phyloP scores from a whole-genome alignment of 1,140 invertebrate species.

The Cataglyphis hispanica region DNA sequence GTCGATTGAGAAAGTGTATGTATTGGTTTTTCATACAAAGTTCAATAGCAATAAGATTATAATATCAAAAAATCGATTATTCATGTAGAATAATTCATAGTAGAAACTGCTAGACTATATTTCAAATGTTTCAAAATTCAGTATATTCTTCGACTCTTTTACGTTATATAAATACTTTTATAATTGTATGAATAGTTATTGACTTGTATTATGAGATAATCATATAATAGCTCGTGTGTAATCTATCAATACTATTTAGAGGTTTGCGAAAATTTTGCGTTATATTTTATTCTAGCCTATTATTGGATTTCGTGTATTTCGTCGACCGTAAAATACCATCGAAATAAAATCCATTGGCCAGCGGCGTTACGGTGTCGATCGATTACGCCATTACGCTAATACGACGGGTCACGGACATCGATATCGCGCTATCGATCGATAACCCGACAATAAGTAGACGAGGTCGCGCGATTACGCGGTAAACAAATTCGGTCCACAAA shows the following conservation, averaged over 20 bases:
- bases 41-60: not conserved
- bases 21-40: not conserved
- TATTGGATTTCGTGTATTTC: not conserved
- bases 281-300: not conserved
- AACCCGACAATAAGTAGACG: slow-evolving; percentile 40
- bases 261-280: not conserved
- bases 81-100: not conserved
- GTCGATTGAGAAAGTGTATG: not conserved
- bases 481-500: slow-evolving; percentile 55
- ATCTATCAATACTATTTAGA: not conserved
- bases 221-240: not conserved
- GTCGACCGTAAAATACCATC: slow-evolving; percentile 6
- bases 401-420: slow-evolving; percentile 30
- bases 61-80: not conserved
- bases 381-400: slow-evolving; percentile 42
- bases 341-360: slow-evolving; percentile 22
- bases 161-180: not conserved
- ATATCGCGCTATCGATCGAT: slow-evolving; percentile 44
- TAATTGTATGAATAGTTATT: not conserved
- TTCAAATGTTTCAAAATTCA: not conserved
- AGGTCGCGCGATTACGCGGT: slow-evolving; percentile 29
- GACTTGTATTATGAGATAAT: not conserved
- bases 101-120: not conserved
- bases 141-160: not conserved
- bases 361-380: not conserved